phyloP scores from a whole-genome alignment of 2,888 invertebrate species.

The Parochlus steinenii region DNA sequence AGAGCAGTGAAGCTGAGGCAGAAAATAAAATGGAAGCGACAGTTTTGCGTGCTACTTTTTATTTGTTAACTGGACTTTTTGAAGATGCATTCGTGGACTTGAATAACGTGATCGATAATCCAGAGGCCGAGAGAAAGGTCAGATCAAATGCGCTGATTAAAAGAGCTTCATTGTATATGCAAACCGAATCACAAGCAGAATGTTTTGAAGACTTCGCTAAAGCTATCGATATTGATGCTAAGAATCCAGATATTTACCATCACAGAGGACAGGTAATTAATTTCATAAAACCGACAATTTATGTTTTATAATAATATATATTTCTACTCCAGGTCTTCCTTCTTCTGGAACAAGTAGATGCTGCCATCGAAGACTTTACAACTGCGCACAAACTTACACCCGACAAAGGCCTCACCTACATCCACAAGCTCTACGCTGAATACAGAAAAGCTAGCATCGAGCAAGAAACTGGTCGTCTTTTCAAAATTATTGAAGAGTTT shows the following conservation, averaged over 20 bases:
- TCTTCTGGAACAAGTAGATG: constrained; percentile 61
- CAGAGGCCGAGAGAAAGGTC: constrained; percentile 41
- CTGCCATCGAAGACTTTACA: constrained; percentile 68
- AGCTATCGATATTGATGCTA: constrained; percentile 59
- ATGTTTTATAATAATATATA: constrained; percentile 3
- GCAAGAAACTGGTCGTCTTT: constrained; percentile 42
- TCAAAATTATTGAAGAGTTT: constrained; percentile 54
- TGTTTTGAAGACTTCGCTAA: constrained; percentile 63
- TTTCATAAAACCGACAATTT: constrained; percentile 26
- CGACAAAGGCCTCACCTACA: constrained; percentile 67
- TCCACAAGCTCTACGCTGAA: constrained; percentile 82
- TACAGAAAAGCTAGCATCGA: constrained; percentile 52
- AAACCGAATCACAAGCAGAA: constrained; percentile 52
- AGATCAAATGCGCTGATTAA: constrained; percentile 78
- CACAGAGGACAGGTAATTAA: constrained; percentile 77
- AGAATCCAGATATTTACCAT: constrained; percentile 80
- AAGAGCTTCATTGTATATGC: constrained; percentile 69
- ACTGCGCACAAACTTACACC: constrained; percentile 69
- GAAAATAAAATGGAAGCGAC: constrained; percentile 51
- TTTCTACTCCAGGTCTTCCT: constrained; percentile 50
- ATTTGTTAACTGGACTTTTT: constrained; percentile 59
- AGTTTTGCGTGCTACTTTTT: constrained; percentile 71
- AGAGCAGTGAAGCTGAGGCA: constrained; percentile 39
- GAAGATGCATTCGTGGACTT: constrained; percentile 56
- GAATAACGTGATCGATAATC: constrained; percentile 47